A percentile compares a stretch with the other conserved stretches of the same genome.
These are phyloP conservation scores for Peucedramus taeniatus DNA, from an alignment of 2,113 vertebrate species.

Conservation along the genomic window DNA sequence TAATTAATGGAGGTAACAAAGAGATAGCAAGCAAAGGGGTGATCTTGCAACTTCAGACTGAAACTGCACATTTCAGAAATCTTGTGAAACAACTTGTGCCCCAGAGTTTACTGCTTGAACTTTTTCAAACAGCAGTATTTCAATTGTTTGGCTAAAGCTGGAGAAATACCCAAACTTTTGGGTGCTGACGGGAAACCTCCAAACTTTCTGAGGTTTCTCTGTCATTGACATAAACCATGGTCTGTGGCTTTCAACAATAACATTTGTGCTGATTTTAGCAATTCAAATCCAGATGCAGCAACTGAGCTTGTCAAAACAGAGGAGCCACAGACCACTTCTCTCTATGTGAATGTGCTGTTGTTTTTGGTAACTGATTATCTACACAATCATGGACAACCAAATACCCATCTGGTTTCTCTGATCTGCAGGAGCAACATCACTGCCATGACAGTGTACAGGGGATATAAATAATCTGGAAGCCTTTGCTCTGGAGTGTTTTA, in stretches of 20 bases:
- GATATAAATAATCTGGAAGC: neutral
- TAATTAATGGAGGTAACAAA: neutral
- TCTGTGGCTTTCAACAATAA: conserved; percentile 61
- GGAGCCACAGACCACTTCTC: conserved; percentile 26
- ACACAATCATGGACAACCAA: neutral
- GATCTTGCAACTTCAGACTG: neutral
- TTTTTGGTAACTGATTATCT: neutral
- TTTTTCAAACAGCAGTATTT: neutral
- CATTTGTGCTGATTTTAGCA: conserved; percentile 47
- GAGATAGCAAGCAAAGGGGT: neutral
- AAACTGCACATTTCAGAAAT: neutral
- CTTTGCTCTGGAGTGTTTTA: neutral
- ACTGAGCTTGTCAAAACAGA: conserved; percentile 3
- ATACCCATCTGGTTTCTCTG: neutral
- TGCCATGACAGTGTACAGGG: neutral
- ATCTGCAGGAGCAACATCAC: neutral
- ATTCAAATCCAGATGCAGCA: conserved; percentile 21
- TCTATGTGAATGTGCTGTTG: neutral
- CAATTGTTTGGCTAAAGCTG: neutral
- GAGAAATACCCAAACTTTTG: neutral
- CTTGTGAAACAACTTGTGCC: neutral
- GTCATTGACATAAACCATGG: neutral
- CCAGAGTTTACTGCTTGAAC: neutral
- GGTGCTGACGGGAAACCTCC: conserved; percentile 34
- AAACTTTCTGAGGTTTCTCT: conserved; percentile 42